Percentiles rank a stretch among this genome's conserved stretches.
Evolutionary conservation across 1,140 invertebrate genomes (phyloP).

Genomic region (Parasteatoda tepidariorum): DNA sequence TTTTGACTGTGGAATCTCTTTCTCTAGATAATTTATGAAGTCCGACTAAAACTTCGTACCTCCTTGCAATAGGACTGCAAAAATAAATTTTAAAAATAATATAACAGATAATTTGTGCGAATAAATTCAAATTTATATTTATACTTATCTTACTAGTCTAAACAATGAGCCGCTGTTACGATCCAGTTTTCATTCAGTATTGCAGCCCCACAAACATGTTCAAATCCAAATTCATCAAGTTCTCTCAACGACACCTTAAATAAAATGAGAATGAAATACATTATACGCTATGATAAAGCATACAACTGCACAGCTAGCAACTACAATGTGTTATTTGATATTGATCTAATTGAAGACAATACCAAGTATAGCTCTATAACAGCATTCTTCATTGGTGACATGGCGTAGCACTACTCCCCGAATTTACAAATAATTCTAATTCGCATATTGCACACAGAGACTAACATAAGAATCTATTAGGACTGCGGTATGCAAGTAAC

Average conservation of each 20-base stretch:
- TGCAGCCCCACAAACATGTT: conserved; percentile 80
- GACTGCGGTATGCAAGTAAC: no score
- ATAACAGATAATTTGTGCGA: neutral
- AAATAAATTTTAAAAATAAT: neutral
- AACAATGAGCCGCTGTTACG: conserved; percentile 71
- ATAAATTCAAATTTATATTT: neutral
- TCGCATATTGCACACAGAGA: no score
- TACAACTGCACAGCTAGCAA: no score
- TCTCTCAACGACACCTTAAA: conserved; percentile 35
- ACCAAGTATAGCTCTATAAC: neutral
- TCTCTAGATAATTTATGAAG: conserved; percentile 24
- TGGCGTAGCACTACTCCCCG: no score
- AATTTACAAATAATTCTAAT: no score
- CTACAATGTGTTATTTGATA: no score
- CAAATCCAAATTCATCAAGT: neutral
- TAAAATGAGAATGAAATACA: neutral
- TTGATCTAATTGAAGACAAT: neutral
- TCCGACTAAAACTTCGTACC: conserved; percentile 13
- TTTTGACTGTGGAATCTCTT: neutral
- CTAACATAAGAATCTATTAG: no score
- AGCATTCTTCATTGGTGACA: neutral
- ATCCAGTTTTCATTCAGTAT: conserved; percentile 91
- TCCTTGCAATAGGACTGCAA: neutral
- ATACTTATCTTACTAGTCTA: conserved; percentile 61
- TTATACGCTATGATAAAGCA: no score